These are phyloP conservation scores for Halcyon smyrnensis DNA, from an alignment of 2,797 vertebrate genomes.

Conservation along the genomic window DNA sequence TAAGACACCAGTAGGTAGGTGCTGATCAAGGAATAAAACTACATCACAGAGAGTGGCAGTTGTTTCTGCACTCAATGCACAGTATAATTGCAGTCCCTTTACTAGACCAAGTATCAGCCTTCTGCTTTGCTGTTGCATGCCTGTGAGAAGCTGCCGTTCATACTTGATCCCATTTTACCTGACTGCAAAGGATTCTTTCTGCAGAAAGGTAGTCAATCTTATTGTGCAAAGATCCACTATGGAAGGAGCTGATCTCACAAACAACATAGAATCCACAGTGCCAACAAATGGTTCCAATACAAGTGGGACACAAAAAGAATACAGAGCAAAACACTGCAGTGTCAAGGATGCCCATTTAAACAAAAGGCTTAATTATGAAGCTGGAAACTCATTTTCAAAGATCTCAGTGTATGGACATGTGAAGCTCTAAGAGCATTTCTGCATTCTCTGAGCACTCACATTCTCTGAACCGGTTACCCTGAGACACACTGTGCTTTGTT, in stretches of 20 bases:
- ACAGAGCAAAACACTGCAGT: constrained; percentile 33
- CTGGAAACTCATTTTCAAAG: constrained; percentile 40
- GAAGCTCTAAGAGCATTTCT: constrained; percentile 50
- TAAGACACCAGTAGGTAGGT: background rate
- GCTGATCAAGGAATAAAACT: constrained; percentile 26
- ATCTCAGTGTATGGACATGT: background rate
- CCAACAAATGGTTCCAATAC: background rate
- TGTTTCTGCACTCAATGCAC: background rate
- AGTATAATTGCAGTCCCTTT: background rate
- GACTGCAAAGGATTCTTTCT: constrained; percentile 15
- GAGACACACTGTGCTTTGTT: constrained; percentile 57
- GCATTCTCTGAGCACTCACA: background rate
- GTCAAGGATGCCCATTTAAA: constrained; percentile 39
- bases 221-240: background rate
- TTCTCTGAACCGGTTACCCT: constrained; percentile 11
- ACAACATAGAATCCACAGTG: background rate
- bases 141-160: background rate
- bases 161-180: background rate
- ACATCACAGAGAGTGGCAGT: background rate
- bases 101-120: background rate
- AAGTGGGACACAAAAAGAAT: constrained; percentile 3
- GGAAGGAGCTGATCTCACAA: constrained; percentile 5
- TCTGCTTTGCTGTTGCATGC: background rate
- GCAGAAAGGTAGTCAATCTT: background rate
- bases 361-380: background rate